phyloP scores from a whole-genome alignment of 30 jellyfish, hydroid and myxozoan genomes.

The Kudoa iwatai region DNA sequence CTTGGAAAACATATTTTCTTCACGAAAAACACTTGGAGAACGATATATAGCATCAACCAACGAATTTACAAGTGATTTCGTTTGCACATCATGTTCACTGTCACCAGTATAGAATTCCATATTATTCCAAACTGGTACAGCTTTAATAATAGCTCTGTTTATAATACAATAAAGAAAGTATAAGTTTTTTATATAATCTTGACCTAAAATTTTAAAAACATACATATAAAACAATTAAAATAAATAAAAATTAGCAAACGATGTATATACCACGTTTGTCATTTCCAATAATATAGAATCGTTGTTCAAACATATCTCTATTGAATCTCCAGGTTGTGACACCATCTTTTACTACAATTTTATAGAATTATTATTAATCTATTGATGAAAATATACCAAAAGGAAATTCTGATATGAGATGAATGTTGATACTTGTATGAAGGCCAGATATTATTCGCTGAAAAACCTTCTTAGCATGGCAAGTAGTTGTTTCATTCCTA shows the following conservation, averaged over 20 bases:
- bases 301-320: too few relatives aligned
- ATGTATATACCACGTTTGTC: too few relatives aligned
- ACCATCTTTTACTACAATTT: too few relatives aligned
- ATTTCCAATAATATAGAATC: too few relatives aligned
- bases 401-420: too few relatives aligned
- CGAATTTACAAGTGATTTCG: background rate
- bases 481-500: background rate
- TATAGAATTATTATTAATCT: too few relatives aligned
- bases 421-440: slow-evolving; percentile 68
- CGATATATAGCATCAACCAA: background rate
- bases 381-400: too few relatives aligned
- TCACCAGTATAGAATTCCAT: slow-evolving; percentile 35
- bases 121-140: slow-evolving; percentile 47
- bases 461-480: slow-evolving; percentile 14
- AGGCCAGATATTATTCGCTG: slow-evolving; percentile 34
- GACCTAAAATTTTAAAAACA: too few relatives aligned
- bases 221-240: too few relatives aligned
- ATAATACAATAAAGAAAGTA: slow-evolving; percentile 29
- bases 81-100: slow-evolving; percentile 6
- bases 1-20: too few relatives aligned
- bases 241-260: too few relatives aligned
- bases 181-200: slow-evolving; percentile 32
- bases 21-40: background rate
- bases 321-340: too few relatives aligned
- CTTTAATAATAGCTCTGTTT: slow-evolving; percentile 37